A percentile compares a stretch with the other conserved stretches of the same genome.
Evolutionary conservation across 1,140 invertebrate species (phyloP).

Genomic region (Pemphigus obesinymphae): DNA sequence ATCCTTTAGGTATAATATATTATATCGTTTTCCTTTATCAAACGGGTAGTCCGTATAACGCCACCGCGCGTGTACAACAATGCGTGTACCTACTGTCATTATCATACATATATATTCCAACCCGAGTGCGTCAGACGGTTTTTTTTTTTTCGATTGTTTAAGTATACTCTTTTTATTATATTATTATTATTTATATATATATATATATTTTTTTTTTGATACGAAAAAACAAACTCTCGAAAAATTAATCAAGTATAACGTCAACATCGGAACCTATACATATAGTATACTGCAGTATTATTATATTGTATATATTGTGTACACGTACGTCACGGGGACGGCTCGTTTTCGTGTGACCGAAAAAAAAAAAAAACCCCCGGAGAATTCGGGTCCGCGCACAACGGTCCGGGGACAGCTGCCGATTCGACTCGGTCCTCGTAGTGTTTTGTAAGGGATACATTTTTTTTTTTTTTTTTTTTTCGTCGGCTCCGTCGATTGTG

Average conservation of each 20-base stretch:
- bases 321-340: neutral
- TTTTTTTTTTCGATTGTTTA: neutral
- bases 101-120: neutral
- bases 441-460: neutral
- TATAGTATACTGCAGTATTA: neutral
- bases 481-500: neutral
- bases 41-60: neutral
- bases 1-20: too few relatives aligned
- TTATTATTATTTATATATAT: neutral
- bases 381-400: neutral
- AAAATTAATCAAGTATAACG: conserved; percentile 40
- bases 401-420: neutral
- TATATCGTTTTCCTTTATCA: too few relatives aligned
- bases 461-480: conserved; percentile 22
- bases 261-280: neutral
- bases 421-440: conserved; percentile 30
- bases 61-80: neutral
- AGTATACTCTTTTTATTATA: too few relatives aligned
- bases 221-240: neutral
- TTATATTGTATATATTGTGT: too few relatives aligned
- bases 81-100: neutral
- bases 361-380: neutral
- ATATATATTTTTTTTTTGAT: neutral
- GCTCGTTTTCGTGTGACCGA: neutral
- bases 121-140: neutral